These are phyloP conservation scores for Distichodus sexfasciatus DNA, from an alignment of 2,797 vertebrate species.

Conservation along the genomic window DNA sequence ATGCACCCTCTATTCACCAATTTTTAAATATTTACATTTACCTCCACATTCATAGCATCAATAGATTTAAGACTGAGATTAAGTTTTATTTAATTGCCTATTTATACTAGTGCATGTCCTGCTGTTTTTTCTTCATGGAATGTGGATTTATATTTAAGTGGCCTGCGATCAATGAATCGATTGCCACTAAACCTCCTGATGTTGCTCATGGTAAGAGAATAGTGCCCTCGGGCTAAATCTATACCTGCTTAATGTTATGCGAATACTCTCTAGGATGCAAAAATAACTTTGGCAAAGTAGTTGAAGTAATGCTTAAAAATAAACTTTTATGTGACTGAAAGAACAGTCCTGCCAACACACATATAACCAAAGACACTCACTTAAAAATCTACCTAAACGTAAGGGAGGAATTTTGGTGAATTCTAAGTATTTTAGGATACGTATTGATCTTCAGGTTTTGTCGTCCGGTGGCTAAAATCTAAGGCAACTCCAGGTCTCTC, in stretches of 20 bases:
- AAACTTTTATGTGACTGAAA: not conserved
- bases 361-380: not conserved
- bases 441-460: conserved; percentile 26
- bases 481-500: conserved; percentile 18
- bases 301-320: not conserved
- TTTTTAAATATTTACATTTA: too few relatives aligned
- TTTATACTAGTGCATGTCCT: not conserved
- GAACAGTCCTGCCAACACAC: conserved; percentile 5
- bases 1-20: too few relatives aligned
- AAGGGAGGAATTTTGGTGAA: conserved; percentile 14
- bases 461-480: conserved; percentile 10
- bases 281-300: conserved; percentile 50
- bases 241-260: conserved; percentile 64
- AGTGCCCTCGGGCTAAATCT: conserved; percentile 65
- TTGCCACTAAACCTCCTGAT: conserved; percentile 46
- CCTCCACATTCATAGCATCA: too few relatives aligned
- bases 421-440: conserved; percentile 13
- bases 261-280: conserved; percentile 62
- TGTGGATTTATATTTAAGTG: conserved; percentile 43
- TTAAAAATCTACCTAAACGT: not conserved
- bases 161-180: conserved; percentile 54
- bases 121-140: conserved; percentile 2
- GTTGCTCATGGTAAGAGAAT: conserved; percentile 44
- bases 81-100: not conserved
- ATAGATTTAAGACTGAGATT: too few relatives aligned